Conservation (phyloP, 1,140 invertebrate species). For the Pogonognathellus flavescens region DNA sequence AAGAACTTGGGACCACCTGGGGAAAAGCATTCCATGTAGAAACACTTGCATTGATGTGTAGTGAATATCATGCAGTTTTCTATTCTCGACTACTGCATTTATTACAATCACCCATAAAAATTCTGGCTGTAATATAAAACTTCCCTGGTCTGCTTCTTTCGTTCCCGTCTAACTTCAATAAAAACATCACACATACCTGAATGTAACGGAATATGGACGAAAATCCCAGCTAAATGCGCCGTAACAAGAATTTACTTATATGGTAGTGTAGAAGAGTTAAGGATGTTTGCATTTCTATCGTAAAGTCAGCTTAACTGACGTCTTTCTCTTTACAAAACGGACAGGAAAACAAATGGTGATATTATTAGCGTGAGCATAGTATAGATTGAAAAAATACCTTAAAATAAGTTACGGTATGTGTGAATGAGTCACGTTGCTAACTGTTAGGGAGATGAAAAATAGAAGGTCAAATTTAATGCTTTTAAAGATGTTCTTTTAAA, state of each 20-base stretch:
- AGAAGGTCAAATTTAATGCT: conserved; percentile 20
- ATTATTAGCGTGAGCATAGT: neutral
- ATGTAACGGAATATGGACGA: neutral
- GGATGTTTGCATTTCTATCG: neutral
- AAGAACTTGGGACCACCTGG: conserved; percentile 9
- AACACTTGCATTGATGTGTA: neutral
- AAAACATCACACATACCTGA: conserved; percentile 4
- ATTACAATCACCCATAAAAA: neutral
- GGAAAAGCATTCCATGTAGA: neutral
- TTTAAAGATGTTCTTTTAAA: neutral
- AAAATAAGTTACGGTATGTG: neutral
- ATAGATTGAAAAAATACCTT: neutral
- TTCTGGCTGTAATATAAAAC: neutral
- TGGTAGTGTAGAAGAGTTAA: no score
- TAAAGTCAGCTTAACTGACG: neutral
- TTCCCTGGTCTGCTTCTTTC: conserved; percentile 14
- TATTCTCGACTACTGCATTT: neutral
- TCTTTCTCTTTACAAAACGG: neutral
- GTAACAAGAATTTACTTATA: no score
- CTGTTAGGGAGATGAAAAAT: conserved; percentile 9
- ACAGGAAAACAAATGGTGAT: conserved; percentile 4
- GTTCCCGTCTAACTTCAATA: neutral
- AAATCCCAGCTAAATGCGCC: no score
- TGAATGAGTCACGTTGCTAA: neutral
- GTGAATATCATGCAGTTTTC: neutral